These are phyloP conservation scores for Myotis myotis DNA, from an alignment of 2,797 vertebrate species.

Conservation along the genomic window DNA sequence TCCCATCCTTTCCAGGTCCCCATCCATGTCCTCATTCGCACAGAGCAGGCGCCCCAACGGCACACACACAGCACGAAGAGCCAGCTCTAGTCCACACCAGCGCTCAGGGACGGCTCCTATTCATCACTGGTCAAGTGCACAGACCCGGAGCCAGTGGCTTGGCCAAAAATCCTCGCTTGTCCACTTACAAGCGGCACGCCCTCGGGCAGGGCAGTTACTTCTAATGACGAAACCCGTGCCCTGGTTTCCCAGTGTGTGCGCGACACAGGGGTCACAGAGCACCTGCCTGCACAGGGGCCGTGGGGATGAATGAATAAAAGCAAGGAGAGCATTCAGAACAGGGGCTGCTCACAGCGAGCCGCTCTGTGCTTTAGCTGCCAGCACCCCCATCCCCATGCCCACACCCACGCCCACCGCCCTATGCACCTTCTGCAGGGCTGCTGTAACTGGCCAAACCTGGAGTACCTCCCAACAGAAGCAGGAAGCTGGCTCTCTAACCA, in stretches of 20 bases:
- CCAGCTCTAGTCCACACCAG: accelerated
- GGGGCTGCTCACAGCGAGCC: accelerated
- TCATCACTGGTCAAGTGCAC: background rate
- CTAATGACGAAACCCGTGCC: accelerated
- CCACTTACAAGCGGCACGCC: accelerated
- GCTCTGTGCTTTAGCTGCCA: too few species aligned
- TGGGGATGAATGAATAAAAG: too few species aligned
- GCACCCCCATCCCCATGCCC: accelerated
- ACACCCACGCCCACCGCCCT: background rate
- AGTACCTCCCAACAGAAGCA: background rate
- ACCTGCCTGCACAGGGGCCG: accelerated
- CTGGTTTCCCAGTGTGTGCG: background rate
- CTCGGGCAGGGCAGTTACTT: background rate
- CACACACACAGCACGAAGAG: accelerated
- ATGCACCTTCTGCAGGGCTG: background rate
- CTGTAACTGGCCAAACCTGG: background rate
- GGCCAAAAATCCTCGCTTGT: background rate
- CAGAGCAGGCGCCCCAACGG: accelerated
- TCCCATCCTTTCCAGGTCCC: background rate
- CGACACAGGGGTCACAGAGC: background rate
- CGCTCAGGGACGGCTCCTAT: accelerated
- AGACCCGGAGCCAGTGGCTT: background rate
- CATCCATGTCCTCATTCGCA: background rate
- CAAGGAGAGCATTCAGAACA: accelerated
- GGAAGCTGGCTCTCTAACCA: background rate